Base-by-base conservation (phyloP, 1,140 invertebrate genomes). In the Lordiphosa stackelbergi region DNA sequence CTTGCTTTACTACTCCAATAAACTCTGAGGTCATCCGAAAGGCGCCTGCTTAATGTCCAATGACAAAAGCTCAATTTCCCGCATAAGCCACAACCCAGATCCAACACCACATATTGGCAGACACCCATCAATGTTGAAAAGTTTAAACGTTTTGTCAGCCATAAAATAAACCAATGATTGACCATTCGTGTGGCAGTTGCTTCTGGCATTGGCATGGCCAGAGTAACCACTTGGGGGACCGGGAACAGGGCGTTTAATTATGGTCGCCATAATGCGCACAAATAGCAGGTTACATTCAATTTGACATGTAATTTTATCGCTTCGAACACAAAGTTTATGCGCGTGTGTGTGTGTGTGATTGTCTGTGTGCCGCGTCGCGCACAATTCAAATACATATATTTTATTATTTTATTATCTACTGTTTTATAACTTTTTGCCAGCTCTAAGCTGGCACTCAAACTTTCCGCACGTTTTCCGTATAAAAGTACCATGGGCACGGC, bases 371-470 rank as follows among this genome's bases (percentile, higher is more conserved):
- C 62, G 47, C 62, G 63, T 77, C 69, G 70, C 36, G 41, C 66
- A 59, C 75, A 79, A 79, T 79, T 79, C 74, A 79, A 83, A 79
- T 81, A 79, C 77, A 79, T 83, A 79, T 81, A 79, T 81, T 79
- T 79, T 79, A 79, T 79, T 79, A 79, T 79, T 79, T 79, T 79
- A 79, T 83, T 83, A 83, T 83, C 77, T 83, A 83, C 77, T 83
- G 78, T 77, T 83, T 83, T 83, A 83, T 83, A 83, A 83, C 73
- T 83, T 83, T 83, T 73, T 47, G 28, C 59, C 68, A 53, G 36
- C 53, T 64, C 77, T 81, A 83, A 83, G 77, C 77, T 77, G 78
- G 60, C 77, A 83, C 78, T 83, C 77, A 83, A 83, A 83, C 77
- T 83, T 83, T 83, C 77, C 63, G 77, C 77, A 83, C 77, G 77